Evolutionary conservation across 2,888 invertebrate genomes (phyloP).

Genomic region (Campaea margaritaria): DNA sequence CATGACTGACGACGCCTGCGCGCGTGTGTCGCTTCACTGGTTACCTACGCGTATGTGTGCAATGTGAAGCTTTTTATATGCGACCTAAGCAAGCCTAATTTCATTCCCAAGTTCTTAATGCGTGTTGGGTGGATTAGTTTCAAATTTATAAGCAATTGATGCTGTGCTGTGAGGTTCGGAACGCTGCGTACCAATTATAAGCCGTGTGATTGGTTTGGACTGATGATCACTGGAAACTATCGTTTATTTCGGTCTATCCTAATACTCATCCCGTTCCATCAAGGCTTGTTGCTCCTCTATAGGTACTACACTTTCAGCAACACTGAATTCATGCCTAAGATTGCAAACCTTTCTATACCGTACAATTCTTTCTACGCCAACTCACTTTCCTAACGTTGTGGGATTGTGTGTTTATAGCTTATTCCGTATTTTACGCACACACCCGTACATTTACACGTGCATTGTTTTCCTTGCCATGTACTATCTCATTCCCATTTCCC

Average conservation of each 20-base stretch:
- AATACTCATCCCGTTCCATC: no score
- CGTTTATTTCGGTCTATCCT: no score
- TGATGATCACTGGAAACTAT: no score
- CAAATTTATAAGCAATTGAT: not conserved
- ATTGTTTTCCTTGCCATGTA: conserved; percentile 21
- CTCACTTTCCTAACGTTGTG: not conserved
- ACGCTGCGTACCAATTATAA: no score
- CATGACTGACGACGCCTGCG: conserved; percentile 46
- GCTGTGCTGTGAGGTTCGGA: not conserved
- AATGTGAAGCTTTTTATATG: not conserved
- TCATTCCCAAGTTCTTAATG: not conserved
- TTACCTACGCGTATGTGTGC: not conserved
- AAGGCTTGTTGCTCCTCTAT: no score
- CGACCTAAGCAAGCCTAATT: not conserved
- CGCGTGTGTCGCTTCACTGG: conserved; percentile 52
- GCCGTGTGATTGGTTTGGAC: no score
- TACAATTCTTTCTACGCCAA: not conserved
- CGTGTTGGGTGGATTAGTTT: not conserved
- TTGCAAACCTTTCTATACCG: not conserved
- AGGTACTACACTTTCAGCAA: not conserved
- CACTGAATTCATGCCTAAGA: not conserved
- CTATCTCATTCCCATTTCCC: conserved; percentile 31
- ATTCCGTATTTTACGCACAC: conserved; percentile 9
- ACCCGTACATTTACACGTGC: not conserved
- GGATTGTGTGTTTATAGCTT: not conserved